Percentiles rank a stretch among this genome's conserved stretches.
These are phyloP conservation scores for Tineola bisselliella DNA, from an alignment of 2,888 invertebrate genomes.

Conservation along the genomic window DNA sequence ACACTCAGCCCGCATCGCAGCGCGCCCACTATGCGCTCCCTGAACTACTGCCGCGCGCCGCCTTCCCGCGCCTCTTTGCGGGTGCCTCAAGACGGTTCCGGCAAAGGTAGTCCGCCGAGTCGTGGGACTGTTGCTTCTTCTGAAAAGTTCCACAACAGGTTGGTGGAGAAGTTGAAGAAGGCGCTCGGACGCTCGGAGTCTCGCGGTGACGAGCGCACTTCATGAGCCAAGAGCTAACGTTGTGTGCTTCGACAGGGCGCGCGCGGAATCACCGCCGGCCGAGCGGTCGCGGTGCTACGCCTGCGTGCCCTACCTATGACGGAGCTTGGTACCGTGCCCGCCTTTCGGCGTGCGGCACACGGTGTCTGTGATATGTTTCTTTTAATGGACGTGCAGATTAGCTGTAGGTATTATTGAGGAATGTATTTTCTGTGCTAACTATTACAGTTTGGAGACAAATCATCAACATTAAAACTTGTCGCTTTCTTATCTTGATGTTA, in stretches of 20 bases:
- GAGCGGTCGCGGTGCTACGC: constrained; percentile 50
- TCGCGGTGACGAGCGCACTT: constrained; percentile 56
- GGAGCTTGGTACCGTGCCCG: constrained; percentile 21
- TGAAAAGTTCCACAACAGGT: constrained; percentile 82
- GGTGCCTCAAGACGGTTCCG: constrained; percentile 50
- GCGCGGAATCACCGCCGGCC: constrained; percentile 49
- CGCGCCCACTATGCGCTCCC: constrained; percentile 71
- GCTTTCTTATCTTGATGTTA: neutral
- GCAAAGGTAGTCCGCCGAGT: constrained; percentile 71
- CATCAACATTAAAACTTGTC: neutral
- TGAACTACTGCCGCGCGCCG: constrained; percentile 57
- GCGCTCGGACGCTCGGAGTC: constrained; percentile 71
- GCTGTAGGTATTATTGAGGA: constrained; percentile 1
- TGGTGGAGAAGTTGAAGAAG: constrained; percentile 81
- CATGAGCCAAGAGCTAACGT: constrained; percentile 66
- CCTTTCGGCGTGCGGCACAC: neutral
- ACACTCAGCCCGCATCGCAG: constrained; percentile 72
- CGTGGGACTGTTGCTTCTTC: constrained; percentile 55
- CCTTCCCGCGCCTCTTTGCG: constrained; percentile 71
- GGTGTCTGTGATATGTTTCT: neutral
- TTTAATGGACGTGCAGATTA: neutral
- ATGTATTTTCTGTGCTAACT: constrained; percentile 2
- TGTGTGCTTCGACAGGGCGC: constrained; percentile 37
- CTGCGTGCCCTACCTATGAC: constrained; percentile 62
- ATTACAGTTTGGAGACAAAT: neutral